A percentile compares a stretch with the other conserved stretches of the same genome.
Evolutionary conservation across 2,113 vertebrate genomes (phyloP).

Genomic region (Pantherophis guttatus): DNA sequence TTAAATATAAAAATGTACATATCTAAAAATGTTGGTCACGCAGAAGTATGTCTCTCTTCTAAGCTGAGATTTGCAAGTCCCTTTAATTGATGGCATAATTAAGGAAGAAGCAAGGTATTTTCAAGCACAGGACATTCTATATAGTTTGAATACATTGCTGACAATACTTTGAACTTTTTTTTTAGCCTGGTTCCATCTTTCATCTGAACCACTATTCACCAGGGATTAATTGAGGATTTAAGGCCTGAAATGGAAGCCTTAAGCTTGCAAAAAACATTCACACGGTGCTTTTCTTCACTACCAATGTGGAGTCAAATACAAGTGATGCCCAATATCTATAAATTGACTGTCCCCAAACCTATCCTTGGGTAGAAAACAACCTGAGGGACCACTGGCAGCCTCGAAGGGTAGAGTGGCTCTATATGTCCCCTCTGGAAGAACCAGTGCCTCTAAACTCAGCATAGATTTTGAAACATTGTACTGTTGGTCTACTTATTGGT

Average conservation of each 20-base stretch:
- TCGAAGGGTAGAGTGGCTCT: not conserved
- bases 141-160: not conserved
- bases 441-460: not conserved
- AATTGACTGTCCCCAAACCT: not conserved
- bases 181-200: not conserved
- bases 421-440: not conserved
- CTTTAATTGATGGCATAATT: not conserved
- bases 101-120: not conserved
- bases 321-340: not conserved
- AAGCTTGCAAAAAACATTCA: not conserved
- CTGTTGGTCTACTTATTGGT: not conserved
- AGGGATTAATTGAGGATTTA: not conserved
- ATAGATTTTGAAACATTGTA: not conserved
- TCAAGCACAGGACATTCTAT: not conserved
- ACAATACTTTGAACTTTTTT: not conserved
- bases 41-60: too few species aligned
- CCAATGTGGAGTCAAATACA: not conserved
- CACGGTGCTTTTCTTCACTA: not conserved
- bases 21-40: not conserved
- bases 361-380: not conserved
- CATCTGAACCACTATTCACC: not conserved
- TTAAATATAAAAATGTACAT: not conserved
- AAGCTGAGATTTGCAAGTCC: not conserved
- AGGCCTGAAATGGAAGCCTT: not conserved
- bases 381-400: not conserved